Conservation (phyloP, 2,888 invertebrate species). For the Meganola albula region DNA sequence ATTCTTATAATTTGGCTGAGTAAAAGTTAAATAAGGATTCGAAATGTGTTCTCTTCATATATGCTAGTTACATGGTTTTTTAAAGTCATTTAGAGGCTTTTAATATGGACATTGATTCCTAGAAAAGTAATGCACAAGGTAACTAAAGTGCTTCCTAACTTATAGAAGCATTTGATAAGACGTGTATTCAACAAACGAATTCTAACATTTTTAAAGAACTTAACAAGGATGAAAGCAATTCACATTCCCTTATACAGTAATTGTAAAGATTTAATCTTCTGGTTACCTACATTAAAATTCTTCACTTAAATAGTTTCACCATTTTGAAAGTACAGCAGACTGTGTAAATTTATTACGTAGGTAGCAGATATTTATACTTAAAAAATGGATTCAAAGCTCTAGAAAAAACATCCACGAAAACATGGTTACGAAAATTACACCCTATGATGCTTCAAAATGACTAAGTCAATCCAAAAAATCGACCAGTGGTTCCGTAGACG, state of each 20-base stretch:
- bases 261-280: slow-evolving; percentile 1
- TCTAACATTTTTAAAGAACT: slow-evolving; percentile 2
- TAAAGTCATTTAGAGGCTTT: slow-evolving; percentile 7
- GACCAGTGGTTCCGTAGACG: too few species aligned
- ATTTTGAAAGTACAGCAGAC: slow-evolving; percentile 3
- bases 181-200: slow-evolving; percentile 7
- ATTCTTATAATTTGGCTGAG: slow-evolving; percentile 12
- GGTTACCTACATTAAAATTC: neutral
- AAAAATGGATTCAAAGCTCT: slow-evolving; percentile 1
- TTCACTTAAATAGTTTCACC: neutral
- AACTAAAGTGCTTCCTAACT: slow-evolving; percentile 7
- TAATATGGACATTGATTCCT: slow-evolving; percentile 5
- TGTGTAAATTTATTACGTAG: slow-evolving; percentile 1
- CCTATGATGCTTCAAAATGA: too few species aligned
- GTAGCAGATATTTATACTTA: too few species aligned
- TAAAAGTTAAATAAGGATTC: slow-evolving; percentile 9
- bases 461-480: too few species aligned
- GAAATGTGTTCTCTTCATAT: too few species aligned
- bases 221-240: slow-evolving; percentile 1
- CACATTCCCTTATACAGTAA: neutral
- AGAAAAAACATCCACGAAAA: slow-evolving; percentile 1
- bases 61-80: slow-evolving; percentile 3
- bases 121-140: slow-evolving; percentile 5
- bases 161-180: slow-evolving; percentile 4
- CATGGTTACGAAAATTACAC: neutral